These are phyloP conservation scores for Dolomedes plantarius DNA, from an alignment of 2,888 invertebrate genomes.

Conservation along the genomic window DNA sequence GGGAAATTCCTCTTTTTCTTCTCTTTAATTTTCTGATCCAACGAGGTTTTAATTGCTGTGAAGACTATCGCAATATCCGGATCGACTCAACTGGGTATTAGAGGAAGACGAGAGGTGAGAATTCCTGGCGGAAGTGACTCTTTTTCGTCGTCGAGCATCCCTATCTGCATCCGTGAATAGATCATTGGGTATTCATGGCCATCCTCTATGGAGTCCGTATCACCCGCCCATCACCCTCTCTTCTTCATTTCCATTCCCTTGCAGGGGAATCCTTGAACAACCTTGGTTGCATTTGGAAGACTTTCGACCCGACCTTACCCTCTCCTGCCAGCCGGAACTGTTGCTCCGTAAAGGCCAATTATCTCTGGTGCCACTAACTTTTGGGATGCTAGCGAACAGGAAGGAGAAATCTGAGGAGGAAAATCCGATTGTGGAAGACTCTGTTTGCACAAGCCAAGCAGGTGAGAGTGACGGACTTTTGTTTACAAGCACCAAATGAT, in stretches of 20 bases:
- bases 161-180: neutral
- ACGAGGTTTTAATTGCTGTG: too few relatives aligned
- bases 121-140: neutral
- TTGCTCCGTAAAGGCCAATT: neutral
- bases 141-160: neutral
- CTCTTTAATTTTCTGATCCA: too few relatives aligned
- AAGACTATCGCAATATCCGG: too few relatives aligned
- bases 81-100: too few relatives aligned
- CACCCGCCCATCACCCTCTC: neutral
- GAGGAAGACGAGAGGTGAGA: neutral
- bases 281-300: neutral
- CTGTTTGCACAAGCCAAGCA: too few relatives aligned
- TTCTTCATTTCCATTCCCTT: neutral
- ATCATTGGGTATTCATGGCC: neutral
- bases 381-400: neutral
- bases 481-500: too few relatives aligned
- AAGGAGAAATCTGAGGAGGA: neutral
- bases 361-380: neutral
- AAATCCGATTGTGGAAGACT: neutral
- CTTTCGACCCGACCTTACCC: constrained; percentile 9
- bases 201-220: neutral
- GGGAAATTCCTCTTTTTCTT: too few relatives aligned
- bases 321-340: neutral
- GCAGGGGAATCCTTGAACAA: constrained; percentile 2
- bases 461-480: too few relatives aligned